A percentile compares a stretch with the other conserved stretches of the same genome.
These are phyloP conservation scores for Pangasius djambal DNA, from an alignment of 2,797 vertebrate genomes.

Conservation along the genomic window DNA sequence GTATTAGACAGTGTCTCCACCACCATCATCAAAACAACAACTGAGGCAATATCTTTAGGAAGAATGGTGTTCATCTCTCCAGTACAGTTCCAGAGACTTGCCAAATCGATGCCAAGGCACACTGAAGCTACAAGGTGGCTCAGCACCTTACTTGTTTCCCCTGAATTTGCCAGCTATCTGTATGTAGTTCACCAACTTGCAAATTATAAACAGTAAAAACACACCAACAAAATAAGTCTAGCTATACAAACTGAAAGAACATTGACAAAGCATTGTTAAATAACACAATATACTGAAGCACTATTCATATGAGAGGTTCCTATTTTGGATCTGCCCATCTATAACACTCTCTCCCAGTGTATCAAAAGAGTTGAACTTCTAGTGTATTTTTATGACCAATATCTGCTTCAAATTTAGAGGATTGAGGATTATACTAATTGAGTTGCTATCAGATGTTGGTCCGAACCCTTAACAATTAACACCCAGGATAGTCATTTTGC, in stretches of 20 bases:
- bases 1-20: neutral
- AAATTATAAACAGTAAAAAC: neutral
- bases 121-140: neutral
- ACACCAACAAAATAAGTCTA: neutral
- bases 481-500: neutral
- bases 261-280: neutral
- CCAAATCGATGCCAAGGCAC: neutral
- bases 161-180: neutral
- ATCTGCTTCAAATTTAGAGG: neutral
- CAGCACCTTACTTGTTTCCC: neutral
- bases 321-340: neutral
- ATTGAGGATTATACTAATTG: neutral
- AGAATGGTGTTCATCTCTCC: neutral
- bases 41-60: neutral
- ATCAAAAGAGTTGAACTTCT: neutral
- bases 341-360: neutral
- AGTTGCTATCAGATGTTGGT: neutral
- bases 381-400: neutral
- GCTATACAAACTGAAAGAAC: neutral
- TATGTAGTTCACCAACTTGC: neutral
- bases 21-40: neutral
- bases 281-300: neutral
- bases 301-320: neutral
- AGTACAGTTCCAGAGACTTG: neutral
- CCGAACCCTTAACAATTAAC: no score